A percentile compares a stretch with the other conserved stretches of the same genome.
These are phyloP conservation scores for Phacellophora camtschatica DNA, from an alignment of 30 jellyfish, hydroid and myxozoan genomes.

Conservation along the genomic window DNA sequence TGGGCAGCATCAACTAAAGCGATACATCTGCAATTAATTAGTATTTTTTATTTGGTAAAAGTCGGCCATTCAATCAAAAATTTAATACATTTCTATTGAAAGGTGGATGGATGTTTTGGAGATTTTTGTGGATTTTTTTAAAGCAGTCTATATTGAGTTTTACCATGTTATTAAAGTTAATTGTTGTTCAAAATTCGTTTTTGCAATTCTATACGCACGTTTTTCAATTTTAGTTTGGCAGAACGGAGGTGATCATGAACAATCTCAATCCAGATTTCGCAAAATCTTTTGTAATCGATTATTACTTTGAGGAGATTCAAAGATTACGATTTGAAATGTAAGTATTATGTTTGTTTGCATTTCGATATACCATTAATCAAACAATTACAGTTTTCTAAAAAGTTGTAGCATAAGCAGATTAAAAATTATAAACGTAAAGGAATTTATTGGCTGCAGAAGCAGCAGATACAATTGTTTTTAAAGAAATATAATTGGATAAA, in stretches of 20 bases:
- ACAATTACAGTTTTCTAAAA: background rate
- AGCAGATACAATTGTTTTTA: no score
- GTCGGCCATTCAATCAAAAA: no score
- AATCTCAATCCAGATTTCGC: slow-evolving; percentile 89
- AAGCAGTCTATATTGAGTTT: background rate
- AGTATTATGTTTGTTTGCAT: slow-evolving; percentile 2
- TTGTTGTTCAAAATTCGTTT: background rate
- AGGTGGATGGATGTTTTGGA: background rate
- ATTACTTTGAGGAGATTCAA: slow-evolving; percentile 84
- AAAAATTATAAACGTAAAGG: no score
- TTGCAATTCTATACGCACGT: background rate
- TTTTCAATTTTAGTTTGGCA: slow-evolving; percentile 45
- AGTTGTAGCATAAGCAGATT: background rate
- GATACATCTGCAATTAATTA: no score
- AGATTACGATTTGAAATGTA: slow-evolving; percentile 80
- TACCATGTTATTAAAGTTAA: background rate
- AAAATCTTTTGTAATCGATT: slow-evolving; percentile 79
- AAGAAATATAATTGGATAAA: no score
- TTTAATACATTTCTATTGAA: no score
- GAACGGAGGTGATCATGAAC: slow-evolving; percentile 86
- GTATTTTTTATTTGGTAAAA: no score
- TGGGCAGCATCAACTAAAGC: no score
- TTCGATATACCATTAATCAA: background rate
- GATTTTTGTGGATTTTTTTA: background rate
- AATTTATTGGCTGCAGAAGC: no score